A percentile compares a stretch with the other conserved stretches of the same genome.
Evolutionary conservation across 2,888 invertebrate species (phyloP).

Genomic region (Vandiemenella viatica): DNA sequence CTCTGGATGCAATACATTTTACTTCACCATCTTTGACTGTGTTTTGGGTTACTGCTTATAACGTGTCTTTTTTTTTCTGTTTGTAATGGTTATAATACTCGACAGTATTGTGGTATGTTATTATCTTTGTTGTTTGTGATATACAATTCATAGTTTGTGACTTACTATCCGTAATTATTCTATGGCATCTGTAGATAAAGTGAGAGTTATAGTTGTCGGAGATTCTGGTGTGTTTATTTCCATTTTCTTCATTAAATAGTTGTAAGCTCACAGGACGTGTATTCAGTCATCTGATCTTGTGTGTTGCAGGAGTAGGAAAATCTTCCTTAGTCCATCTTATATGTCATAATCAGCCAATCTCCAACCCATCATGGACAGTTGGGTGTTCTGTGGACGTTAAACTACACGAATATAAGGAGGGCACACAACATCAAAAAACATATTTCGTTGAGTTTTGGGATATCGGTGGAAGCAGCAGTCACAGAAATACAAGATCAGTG

Average conservation of each 20-base stretch:
- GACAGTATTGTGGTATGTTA: too few relatives aligned
- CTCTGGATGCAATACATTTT: too few relatives aligned
- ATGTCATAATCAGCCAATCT: slow-evolving; percentile 70
- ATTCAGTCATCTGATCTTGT: slow-evolving; percentile 1
- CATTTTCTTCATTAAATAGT: background rate
- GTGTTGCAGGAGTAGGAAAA: slow-evolving; percentile 78
- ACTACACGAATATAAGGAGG: slow-evolving; percentile 87
- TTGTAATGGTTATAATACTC: too few relatives aligned
- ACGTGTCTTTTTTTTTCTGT: too few relatives aligned
- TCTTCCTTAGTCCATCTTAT: slow-evolving; percentile 86
- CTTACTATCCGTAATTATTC: too few relatives aligned
- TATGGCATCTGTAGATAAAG: slow-evolving; percentile 73
- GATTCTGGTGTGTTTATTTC: slow-evolving; percentile 55
- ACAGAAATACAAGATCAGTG: slow-evolving; percentile 81
- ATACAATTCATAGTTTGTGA: too few relatives aligned
- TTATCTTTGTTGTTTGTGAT: too few relatives aligned
- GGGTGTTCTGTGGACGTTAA: slow-evolving; percentile 93
- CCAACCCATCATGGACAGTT: slow-evolving; percentile 86
- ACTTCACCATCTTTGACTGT: too few relatives aligned
- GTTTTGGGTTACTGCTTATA: too few relatives aligned
- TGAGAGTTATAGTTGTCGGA: slow-evolving; percentile 79
- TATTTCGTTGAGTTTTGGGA: slow-evolving; percentile 96
- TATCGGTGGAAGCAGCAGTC: slow-evolving; percentile 86
- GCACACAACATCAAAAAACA: slow-evolving; percentile 76
- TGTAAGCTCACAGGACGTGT: background rate